Evolutionary conservation across 2,888 invertebrate genomes (phyloP), one percentile per base, ranked within the genome.

Genomic region (Nezara viridula): DNA sequence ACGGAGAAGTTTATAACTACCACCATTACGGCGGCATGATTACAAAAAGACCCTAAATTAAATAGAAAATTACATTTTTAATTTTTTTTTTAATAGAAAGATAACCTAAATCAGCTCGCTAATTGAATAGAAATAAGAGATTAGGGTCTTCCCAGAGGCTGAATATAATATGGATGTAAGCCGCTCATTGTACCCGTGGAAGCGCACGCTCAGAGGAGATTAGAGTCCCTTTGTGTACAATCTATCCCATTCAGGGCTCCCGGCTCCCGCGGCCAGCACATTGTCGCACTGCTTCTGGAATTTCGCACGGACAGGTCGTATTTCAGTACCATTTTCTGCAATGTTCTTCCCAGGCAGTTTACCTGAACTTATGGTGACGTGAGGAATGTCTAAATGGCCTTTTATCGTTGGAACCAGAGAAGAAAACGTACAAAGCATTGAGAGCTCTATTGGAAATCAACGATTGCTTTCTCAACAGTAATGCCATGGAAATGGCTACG

Each of bases 121-220:
- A 73, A 73, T 73, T 73, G 66, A 73, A 73, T 73, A 73, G 4
- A 37, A 73, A 32, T 73, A 73, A 32, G 32, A 73, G 66, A 73
- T 73, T 73, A 73, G 9, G 66, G 66, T 37, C 32, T 27, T 60
- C 27, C 4, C 7, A 1, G 19, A 6, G 37, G 9, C 1, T 37
- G 66, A 73, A 73, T 21, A 32, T 73, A 73, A 73, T 73, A 73
- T 73, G 32, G 32, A 1, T 37, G 66, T 73, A 73, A 73, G 66
- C 66, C 66, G 19, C 66, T 73, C 66, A 73, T 73, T 73, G 66
- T 73, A 37, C 7, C 9, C 66, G 66, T 73, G 66, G 66, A 37
- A 9, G 66, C 32, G 66, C 66, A 73, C 66, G 66, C 66, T 21
- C 16, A 19, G 66, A 0, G 6, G 19, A 73, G 66, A 73, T 73